Percentiles rank a stretch among this genome's conserved stretches.
Conservation (phyloP, 1,140 invertebrate genomes). For the Caenorhabditis brenneri region DNA sequence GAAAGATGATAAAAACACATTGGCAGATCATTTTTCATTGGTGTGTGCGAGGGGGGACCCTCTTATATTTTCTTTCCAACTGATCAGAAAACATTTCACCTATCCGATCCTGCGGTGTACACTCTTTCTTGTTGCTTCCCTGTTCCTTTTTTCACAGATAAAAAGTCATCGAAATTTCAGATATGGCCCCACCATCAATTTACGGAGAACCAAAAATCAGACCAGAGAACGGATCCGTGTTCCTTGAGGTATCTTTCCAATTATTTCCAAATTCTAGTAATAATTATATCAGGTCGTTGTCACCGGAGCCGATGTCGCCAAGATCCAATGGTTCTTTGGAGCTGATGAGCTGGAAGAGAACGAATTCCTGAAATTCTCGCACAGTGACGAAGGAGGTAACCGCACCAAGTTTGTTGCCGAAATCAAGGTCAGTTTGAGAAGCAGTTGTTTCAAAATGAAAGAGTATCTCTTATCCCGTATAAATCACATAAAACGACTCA, state of each 20-base stretch:
- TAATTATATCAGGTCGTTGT: conserved; percentile 27
- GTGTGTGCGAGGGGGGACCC: background rate
- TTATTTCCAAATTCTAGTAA: background rate
- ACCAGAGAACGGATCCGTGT: conserved; percentile 62
- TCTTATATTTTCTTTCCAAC: too few species aligned
- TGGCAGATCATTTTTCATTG: conserved; percentile 43
- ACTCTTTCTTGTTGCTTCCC: background rate
- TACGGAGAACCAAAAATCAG: conserved; percentile 69
- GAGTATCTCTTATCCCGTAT: background rate
- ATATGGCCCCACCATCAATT: conserved; percentile 67
- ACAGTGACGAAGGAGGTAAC: conserved; percentile 66
- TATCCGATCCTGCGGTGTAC: background rate
- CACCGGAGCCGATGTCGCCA: conserved; percentile 62
- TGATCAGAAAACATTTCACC: conserved; percentile 14
- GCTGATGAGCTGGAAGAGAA: conserved; percentile 67
- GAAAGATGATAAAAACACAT: conserved; percentile 24
- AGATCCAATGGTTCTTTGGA: conserved; percentile 68
- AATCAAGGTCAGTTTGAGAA: conserved; percentile 63
- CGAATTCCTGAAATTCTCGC: conserved; percentile 62
- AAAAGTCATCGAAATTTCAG: background rate
- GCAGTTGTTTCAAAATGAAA: background rate
- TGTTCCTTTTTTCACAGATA: background rate
- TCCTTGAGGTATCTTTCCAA: conserved; percentile 61
- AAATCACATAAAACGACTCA: conserved; percentile 29
- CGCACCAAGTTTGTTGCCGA: conserved; percentile 65